Evolutionary conservation across 2,113 vertebrate species (phyloP).

Genomic region (Cathartes aura): DNA sequence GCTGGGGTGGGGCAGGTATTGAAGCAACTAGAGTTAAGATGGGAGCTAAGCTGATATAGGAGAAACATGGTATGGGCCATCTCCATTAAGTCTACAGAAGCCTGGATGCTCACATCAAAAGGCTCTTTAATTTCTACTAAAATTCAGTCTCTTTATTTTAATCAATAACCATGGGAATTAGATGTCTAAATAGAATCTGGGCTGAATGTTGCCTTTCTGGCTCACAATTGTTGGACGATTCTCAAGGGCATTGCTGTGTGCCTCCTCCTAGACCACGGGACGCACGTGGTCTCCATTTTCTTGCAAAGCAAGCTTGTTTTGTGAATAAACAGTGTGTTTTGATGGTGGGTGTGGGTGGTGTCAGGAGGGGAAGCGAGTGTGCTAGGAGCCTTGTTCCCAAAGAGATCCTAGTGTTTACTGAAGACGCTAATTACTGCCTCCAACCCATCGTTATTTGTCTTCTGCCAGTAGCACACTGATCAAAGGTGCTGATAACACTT

Average conservation of each 20-base stretch:
- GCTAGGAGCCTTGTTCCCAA: background rate
- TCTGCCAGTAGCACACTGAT: background rate
- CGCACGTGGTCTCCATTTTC: background rate
- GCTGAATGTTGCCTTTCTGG: background rate
- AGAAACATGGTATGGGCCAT: background rate
- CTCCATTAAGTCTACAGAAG: background rate
- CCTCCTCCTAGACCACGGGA: background rate
- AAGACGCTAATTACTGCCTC: background rate
- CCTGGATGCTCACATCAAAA: background rate
- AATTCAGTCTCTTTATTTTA: background rate
- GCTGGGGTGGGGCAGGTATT: background rate
- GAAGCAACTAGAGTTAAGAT: background rate
- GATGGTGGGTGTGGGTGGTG: background rate
- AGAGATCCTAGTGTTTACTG: background rate
- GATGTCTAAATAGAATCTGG: background rate
- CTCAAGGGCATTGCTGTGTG: background rate
- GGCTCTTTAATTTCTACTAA: background rate
- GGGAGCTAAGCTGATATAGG: rapidly evolving
- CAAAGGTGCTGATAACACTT: background rate
- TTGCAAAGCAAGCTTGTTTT: background rate
- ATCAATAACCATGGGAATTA: background rate
- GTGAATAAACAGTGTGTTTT: background rate
- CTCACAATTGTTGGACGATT: rapidly evolving
- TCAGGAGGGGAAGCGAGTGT: background rate
- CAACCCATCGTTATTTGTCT: background rate